These are phyloP conservation scores for Phenganax stokvisi DNA, from an alignment of 92 coral and sea anemone species.

Conservation along the genomic window DNA sequence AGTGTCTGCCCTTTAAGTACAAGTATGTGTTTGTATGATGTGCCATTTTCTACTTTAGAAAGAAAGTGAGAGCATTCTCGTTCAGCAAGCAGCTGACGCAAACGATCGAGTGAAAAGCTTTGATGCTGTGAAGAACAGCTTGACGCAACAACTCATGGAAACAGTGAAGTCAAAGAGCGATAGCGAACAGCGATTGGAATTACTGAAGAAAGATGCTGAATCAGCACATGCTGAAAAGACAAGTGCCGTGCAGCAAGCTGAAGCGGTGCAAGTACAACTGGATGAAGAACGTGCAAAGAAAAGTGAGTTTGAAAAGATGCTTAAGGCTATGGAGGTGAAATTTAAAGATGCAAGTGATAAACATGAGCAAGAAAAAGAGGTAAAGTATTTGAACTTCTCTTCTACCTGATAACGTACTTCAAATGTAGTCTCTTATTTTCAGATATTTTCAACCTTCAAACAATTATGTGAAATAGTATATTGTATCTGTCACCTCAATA, in stretches of 20 bases:
- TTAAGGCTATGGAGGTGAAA: constrained; percentile 61
- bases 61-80: constrained; percentile 68
- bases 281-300: constrained; percentile 72
- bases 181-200: constrained; percentile 16
- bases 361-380: constrained; percentile 62
- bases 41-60: constrained; percentile 32
- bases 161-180: constrained; percentile 37
- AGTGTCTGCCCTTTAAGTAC: not conserved
- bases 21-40: not conserved
- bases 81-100: constrained; percentile 72
- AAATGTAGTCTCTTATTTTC: too few species aligned
- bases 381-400: constrained; percentile 41
- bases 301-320: constrained; percentile 67
- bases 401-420: too few species aligned
- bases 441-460: too few species aligned
- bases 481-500: too few species aligned
- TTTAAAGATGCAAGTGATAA: constrained; percentile 57
- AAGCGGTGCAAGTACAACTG: constrained; percentile 56
- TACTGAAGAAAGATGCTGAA: constrained; percentile 6
- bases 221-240: constrained; percentile 17
- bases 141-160: constrained; percentile 49
- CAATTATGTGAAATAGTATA: too few species aligned
- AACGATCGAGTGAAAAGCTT: constrained; percentile 73
- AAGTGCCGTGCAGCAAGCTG: constrained; percentile 14
- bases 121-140: constrained; percentile 59